Base-by-base conservation (phyloP, 2,888 invertebrate genomes). In the Drosophila stalkeri region DNA sequence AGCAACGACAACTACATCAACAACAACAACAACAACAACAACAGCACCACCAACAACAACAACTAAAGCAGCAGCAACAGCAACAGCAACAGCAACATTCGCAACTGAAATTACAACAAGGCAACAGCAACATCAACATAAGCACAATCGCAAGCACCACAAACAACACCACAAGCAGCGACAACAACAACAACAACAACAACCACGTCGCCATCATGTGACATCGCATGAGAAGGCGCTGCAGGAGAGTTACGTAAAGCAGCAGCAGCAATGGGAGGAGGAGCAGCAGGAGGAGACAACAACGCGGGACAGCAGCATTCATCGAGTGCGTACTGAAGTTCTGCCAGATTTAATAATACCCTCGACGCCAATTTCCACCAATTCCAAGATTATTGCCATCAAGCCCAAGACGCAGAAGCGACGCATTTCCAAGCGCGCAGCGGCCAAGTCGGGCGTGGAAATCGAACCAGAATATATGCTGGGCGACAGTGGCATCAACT, bases 371-470 rank as follows among this genome's bases (percentile, higher is more conserved):
- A 81, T 91, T 3, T 90, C 92, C 3, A 89, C 90, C 44, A 92
- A 93, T 73, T 93, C 93, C 4, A 93, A 93, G 89, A 93, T 93
- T 31, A 91, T 93, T 62, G 93, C 92, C 84, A 93, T 93, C 57
- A 92, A 92, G 75, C 88, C 93, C 23, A 92, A 92, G 68, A 78
- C 85, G 8, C 86, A 91, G 65, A 90, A 86, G 51, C 82, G 88
- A 0, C 72, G 82, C 41, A 66, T 83, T 23, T 80, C 79, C 3
- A 92, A 91, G 73, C 83, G 92, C 14, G 78, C 86, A 9, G 59
- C 61, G 2, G 2, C 56, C 18, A 78, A 78, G 33, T 78, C 77
- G 0, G 82, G 91, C 11, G 91, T 92, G 9, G 92, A 92, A 85
- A 92, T 93, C 60, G 91, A 92, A 41, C 91, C 93, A n/a, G 93